These are phyloP conservation scores for Cataglyphis livida DNA, from an alignment of 2,888 invertebrate genomes.

Conservation along the genomic window DNA sequence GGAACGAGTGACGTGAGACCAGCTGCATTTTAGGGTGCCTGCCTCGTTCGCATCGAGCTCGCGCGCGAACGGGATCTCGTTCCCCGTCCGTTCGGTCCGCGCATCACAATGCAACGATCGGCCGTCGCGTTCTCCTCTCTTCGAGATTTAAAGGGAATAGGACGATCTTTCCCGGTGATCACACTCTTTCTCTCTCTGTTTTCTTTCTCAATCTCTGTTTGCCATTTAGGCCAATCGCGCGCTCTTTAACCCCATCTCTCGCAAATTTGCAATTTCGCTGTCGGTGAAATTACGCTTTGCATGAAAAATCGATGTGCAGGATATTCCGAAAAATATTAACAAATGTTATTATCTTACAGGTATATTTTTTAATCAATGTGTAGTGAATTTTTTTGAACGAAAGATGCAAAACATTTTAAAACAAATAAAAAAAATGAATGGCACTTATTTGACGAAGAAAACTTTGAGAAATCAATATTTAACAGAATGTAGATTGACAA, in stretches of 20 bases:
- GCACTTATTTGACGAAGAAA: not conserved
- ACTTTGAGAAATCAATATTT: conserved; percentile 33
- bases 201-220: conserved; percentile 17
- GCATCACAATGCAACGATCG: conserved; percentile 72
- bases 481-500: conserved; percentile 50
- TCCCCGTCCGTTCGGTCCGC: conserved; percentile 68
- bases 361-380: too few relatives aligned
- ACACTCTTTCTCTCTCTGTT: not conserved
- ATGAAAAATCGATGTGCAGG: not conserved
- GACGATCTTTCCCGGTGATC: conserved; percentile 45
- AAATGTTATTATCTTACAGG: not conserved
- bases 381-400: not conserved
- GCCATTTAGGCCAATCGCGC: conserved; percentile 60
- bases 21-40: conserved; percentile 76
- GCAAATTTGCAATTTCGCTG: conserved; percentile 37
- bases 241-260: conserved; percentile 50
- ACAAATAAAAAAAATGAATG: not conserved
- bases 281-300: conserved; percentile 5
- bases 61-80: conserved; percentile 75
- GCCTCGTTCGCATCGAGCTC: conserved; percentile 61
- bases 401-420: not conserved
- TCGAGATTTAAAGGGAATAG: conserved; percentile 70
- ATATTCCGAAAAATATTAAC: not conserved
- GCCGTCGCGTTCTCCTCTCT: conserved; percentile 51
- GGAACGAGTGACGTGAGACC: conserved; percentile 71